A percentile compares a stretch with the other conserved stretches of the same genome.
These are phyloP conservation scores for Arge pagana DNA, from an alignment of 2,888 invertebrate genomes.

Conservation along the genomic window DNA sequence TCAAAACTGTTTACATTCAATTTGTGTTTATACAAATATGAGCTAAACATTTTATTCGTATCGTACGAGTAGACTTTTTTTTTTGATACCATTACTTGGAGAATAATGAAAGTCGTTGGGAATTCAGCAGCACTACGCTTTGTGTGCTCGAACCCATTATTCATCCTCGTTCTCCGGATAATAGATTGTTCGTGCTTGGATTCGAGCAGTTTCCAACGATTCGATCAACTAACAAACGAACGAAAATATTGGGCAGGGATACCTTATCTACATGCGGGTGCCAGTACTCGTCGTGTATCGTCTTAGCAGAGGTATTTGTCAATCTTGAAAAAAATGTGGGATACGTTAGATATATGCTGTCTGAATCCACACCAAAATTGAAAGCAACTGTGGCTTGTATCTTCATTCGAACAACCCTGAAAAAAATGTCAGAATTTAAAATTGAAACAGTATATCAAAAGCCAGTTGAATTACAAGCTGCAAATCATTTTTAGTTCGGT, in stretches of 20 bases:
- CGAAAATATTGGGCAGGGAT: no score
- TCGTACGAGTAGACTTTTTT: no score
- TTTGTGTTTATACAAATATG: neutral
- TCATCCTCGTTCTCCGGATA: no score
- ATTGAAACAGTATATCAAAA: slow-evolving; percentile 10
- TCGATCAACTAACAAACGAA: no score
- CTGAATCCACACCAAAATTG: slow-evolving; percentile 71
- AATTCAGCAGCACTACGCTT: no score
- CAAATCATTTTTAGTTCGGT: neutral
- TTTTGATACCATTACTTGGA: no score
- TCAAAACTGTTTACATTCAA: slow-evolving; percentile 9
- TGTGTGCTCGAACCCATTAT: no score
- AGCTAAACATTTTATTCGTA: slow-evolving; percentile 2
- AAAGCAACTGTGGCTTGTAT: slow-evolving; percentile 77
- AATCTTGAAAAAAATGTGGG: slow-evolving; percentile 89
- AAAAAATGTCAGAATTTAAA: slow-evolving; percentile 27
- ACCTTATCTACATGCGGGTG: slow-evolving; percentile 88
- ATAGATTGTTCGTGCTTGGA: no score
- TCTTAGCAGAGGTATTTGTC: slow-evolving; percentile 71
- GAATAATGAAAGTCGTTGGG: no score
- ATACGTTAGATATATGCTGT: slow-evolving; percentile 75
- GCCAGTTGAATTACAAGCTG: neutral
- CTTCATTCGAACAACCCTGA: slow-evolving; percentile 69
- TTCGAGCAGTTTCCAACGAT: no score
- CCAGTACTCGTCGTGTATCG: slow-evolving; percentile 88